Evolutionary conservation across 2,113 vertebrate species (phyloP), one percentile per base, ranked within the genome.

Genomic region (Centrocercus urophasianus): DNA sequence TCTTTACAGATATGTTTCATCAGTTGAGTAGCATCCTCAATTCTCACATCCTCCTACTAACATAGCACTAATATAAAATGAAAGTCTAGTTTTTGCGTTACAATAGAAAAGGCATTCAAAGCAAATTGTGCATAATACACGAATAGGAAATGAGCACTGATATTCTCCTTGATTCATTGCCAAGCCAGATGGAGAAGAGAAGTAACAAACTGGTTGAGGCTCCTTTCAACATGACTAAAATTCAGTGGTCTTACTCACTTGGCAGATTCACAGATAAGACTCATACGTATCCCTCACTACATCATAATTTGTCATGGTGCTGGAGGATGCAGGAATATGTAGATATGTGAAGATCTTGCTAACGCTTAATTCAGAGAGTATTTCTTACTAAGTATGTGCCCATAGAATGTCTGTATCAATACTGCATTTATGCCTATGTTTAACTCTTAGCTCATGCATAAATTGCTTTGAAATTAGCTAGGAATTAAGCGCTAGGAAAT

Each of bases 171-270:
- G 91, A 77, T 65, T 76, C 34, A 8, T 66, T 89, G 89, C 91
- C 93, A 96, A 95, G 82, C 38, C 85, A 93, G 82, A 95, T 93
- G 94, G 69, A 88, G 76, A 70, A 77, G 42, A 89, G 78, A 70
- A 70, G 5, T 32, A 74, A 48, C 32, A 50, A 72, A 93, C 42
- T 80, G 86, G 92, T 90, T 76, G 50, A 95, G 72, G 57, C 40
- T 80, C 73, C 72, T 83, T 93, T 83, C 67, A 85, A 32, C 17
- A 42, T 19, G 1, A 0, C 81, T 56, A 69, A 50, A 89, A 93
- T 56, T 69, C 71, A 56, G 19, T 47, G n/a, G 24, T 67, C 70
- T 50, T 73, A 34, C 24, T 34, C 56, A 83, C 65, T 61, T 2
- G 0, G 16, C 64, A 83, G 36, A 88, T 83, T 71, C 67, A 48